phyloP scores from a whole-genome alignment of 1,140 invertebrate genomes.

The Archegozetes longisetosus region DNA sequence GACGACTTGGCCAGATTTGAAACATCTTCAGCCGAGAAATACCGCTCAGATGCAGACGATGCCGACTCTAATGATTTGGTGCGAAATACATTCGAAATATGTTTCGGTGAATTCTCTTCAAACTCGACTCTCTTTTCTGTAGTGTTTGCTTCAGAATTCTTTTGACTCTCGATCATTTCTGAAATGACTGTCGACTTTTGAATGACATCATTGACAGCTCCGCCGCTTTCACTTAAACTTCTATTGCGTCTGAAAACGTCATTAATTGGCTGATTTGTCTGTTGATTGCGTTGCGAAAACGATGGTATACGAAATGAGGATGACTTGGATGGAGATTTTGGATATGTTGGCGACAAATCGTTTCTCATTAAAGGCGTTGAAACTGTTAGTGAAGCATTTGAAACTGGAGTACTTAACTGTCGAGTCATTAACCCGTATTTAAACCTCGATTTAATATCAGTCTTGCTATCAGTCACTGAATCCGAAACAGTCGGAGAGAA shows the following conservation, averaged over 20 bases:
- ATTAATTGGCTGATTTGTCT: neutral
- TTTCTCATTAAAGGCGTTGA: neutral
- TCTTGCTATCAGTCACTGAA: neutral
- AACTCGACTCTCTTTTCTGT: neutral
- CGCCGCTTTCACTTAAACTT: neutral
- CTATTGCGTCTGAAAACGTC: neutral
- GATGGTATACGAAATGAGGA: neutral
- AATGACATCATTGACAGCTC: neutral
- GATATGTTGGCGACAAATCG: neutral
- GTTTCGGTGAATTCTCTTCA: neutral
- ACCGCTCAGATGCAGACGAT: constrained; percentile 52
- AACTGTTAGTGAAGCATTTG: neutral
- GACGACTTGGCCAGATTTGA: constrained; percentile 21
- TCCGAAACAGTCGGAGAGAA: neutral
- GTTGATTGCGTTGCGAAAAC: neutral
- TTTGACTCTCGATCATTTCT: neutral
- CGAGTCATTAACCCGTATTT: neutral
- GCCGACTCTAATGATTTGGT: constrained; percentile 4
- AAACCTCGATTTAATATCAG: neutral
- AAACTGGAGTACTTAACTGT: neutral
- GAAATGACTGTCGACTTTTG: neutral
- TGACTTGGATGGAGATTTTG: neutral
- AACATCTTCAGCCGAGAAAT: constrained; percentile 79
- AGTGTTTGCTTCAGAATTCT: neutral
- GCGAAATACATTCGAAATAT: neutral